Evolutionary conservation across 37 sponge, comb jelly and placozoan genomes (phyloP).

Genomic region (Chondrosia reniformis): DNA sequence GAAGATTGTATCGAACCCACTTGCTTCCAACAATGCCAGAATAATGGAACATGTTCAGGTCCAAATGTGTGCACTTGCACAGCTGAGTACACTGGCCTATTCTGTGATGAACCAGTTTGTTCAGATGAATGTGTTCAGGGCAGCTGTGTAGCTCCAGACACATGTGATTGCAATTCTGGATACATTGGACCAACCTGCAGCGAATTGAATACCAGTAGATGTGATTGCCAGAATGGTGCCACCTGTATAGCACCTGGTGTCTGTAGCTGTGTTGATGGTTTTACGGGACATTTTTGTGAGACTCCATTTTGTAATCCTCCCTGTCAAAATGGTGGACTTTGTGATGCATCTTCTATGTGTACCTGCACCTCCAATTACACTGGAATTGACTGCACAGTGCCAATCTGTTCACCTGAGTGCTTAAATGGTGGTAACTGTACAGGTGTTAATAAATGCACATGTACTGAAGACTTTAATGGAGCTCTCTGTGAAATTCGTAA

Average conservation of each 20-base stretch:
- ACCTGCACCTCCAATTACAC: not conserved
- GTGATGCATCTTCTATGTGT: not conserved
- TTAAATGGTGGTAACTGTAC: constrained; percentile 12
- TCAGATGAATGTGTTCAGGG: constrained; percentile 3
- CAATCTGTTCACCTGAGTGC: not conserved
- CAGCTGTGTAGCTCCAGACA: not conserved
- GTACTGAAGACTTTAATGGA: not conserved
- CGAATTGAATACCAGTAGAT: not conserved
- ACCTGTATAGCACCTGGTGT: constrained; percentile 2
- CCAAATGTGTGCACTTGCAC: not conserved
- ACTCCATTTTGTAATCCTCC: not conserved
- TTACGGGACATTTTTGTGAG: not conserved
- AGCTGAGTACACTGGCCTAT: not conserved
- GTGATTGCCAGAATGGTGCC: not conserved
- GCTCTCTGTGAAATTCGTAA: not conserved
- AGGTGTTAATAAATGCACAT: not conserved
- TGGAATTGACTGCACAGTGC: not conserved
- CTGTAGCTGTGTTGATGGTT: not conserved
- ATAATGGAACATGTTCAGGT: not conserved
- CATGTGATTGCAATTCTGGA: not conserved
- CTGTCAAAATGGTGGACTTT: not conserved
- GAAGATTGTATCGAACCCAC: not conserved
- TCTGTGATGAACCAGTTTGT: not conserved
- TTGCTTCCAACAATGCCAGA: not conserved
- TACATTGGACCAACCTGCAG: not conserved